phyloP scores from a whole-genome alignment of 2,888 invertebrate species.

The Drosophila longiperda region DNA sequence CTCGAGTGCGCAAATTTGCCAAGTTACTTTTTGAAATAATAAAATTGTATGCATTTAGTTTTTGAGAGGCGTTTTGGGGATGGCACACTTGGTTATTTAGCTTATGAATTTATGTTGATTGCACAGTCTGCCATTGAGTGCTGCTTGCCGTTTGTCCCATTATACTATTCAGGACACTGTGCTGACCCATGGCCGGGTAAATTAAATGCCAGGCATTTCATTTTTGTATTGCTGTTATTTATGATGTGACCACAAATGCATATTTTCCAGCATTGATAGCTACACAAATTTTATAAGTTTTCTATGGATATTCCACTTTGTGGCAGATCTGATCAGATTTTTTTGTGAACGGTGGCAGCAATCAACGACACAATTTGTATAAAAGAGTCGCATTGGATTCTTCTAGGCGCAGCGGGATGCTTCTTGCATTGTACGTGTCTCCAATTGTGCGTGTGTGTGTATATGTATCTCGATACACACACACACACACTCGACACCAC shows the following conservation, averaged over 20 bases:
- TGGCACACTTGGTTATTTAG: conserved; percentile 1
- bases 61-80: background rate
- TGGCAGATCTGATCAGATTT: conserved; percentile 21
- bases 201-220: conserved; percentile 73
- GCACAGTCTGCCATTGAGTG: conserved; percentile 50
- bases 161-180: background rate
- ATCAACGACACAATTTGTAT: conserved; percentile 24
- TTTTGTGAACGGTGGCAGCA: conserved; percentile 13
- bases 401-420: conserved; percentile 41
- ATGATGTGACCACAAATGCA: conserved; percentile 66
- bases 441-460: background rate
- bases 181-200: conserved; percentile 47
- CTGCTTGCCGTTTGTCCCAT: conserved; percentile 3
- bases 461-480: conserved; percentile 13
- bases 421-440: background rate
- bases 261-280: conserved; percentile 59
- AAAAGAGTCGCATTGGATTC: conserved; percentile 37
- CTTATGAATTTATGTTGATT: conserved; percentile 71
- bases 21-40: conserved; percentile 75
- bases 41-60: conserved; percentile 76
- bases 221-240: conserved; percentile 72
- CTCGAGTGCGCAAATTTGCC: conserved; percentile 61
- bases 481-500: background rate
- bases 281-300: conserved; percentile 22
- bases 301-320: conserved; percentile 19